phyloP scores from a whole-genome alignment of 2,888 invertebrate genomes.

The Hyposoter didymator region DNA sequence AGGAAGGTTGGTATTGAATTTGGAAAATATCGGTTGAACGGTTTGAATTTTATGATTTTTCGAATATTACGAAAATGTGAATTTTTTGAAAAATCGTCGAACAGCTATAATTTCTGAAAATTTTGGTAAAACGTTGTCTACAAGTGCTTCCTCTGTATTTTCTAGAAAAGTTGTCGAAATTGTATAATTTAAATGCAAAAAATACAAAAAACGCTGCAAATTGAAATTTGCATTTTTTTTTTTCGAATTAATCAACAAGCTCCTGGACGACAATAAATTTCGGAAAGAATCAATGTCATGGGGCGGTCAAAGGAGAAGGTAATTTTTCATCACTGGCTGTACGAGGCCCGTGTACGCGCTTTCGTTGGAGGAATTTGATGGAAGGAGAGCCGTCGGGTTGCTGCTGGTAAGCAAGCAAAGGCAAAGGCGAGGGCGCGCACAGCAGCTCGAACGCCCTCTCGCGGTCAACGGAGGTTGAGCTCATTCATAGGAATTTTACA shows the following conservation, averaged over 20 bases:
- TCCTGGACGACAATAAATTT: neutral
- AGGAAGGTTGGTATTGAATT: no score
- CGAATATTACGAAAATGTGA: no score
- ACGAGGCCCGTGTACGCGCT: slow-evolving; percentile 42
- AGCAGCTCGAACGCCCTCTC: slow-evolving; percentile 31
- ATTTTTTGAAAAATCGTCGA: no score
- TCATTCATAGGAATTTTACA: slow-evolving; percentile 82
- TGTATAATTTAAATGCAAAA: no score
- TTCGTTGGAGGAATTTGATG: slow-evolving; percentile 66
- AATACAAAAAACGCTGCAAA: no score
- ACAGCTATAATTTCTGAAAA: no score
- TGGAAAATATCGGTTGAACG: no score
- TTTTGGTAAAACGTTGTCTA: no score
- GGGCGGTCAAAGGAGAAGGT: slow-evolving; percentile 21
- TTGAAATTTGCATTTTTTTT: neutral
- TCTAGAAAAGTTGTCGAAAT: no score
- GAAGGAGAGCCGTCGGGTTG: slow-evolving; percentile 49
- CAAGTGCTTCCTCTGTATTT: no score
- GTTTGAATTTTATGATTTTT: no score
- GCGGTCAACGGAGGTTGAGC: slow-evolving; percentile 74
- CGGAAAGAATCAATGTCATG: neutral
- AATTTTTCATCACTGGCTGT: slow-evolving; percentile 24
- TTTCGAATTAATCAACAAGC: neutral
- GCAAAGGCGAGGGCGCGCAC: slow-evolving; percentile 43
- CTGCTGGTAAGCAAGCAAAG: slow-evolving; percentile 23